A percentile compares a stretch with the other conserved stretches of the same genome.
Evolutionary conservation across 2,113 vertebrate genomes (phyloP).

Genomic region (Phalacrocorax aristotelis): DNA sequence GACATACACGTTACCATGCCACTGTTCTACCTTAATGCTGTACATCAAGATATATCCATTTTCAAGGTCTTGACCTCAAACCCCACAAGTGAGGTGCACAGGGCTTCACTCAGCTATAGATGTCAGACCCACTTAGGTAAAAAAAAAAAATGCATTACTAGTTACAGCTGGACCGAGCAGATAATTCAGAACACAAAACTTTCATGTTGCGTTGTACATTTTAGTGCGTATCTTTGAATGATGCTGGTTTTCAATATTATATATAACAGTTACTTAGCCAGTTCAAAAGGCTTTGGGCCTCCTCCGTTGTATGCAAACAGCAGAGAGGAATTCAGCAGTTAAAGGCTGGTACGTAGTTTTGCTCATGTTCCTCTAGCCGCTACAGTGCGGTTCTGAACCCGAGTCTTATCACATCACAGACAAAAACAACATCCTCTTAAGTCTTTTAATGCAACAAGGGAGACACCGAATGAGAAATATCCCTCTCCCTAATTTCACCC

Average conservation of each 20-base stretch:
- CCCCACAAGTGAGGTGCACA: not conserved
- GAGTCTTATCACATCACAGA: not conserved
- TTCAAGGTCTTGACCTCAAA: not conserved
- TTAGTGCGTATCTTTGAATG: not conserved
- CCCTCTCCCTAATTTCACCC: not conserved
- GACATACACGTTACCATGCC: accelerated
- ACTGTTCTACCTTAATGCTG: not conserved
- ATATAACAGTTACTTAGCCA: not conserved
- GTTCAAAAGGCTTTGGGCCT: not conserved
- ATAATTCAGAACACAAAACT: not conserved
- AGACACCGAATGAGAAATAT: not conserved
- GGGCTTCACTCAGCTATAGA: not conserved
- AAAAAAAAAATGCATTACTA: not conserved
- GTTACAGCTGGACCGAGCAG: not conserved
- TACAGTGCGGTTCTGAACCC: accelerated
- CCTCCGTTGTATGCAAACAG: not conserved
- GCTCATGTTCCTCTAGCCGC: not conserved
- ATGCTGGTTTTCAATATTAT: not conserved
- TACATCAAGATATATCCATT: not conserved
- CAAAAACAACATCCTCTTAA: not conserved
- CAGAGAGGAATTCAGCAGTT: not conserved
- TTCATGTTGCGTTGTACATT: not conserved
- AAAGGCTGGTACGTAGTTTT: not conserved
- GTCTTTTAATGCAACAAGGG: not conserved
- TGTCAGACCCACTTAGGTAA: not conserved